Conservation (phyloP, 1,140 invertebrate genomes). For the Streblospio benedicti region DNA sequence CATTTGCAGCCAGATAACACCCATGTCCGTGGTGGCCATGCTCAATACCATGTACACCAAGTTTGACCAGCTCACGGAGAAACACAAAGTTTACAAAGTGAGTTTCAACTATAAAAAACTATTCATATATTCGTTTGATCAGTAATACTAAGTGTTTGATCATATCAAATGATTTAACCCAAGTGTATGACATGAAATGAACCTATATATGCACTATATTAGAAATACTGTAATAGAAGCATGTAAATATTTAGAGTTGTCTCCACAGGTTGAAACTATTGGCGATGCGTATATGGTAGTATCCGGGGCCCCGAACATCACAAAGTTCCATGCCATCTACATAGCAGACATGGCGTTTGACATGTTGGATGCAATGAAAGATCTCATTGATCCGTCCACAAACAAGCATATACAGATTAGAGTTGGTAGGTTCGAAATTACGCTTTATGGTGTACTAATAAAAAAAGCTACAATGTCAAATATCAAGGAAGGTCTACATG, state of each 20-base stretch:
- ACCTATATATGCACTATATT: too few relatives aligned
- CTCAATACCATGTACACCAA: constrained; percentile 60
- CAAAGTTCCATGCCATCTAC: constrained; percentile 27
- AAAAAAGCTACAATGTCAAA: too few relatives aligned
- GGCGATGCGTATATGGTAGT: constrained; percentile 32
- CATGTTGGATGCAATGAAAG: constrained; percentile 79
- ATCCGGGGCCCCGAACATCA: constrained; percentile 57
- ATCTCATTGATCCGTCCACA: constrained; percentile 81
- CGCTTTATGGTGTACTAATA: too few relatives aligned
- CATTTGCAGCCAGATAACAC: constrained; percentile 86
- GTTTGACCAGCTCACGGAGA: constrained; percentile 68
- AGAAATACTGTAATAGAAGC: too few relatives aligned
- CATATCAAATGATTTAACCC: too few relatives aligned
- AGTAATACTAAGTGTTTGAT: too few relatives aligned
- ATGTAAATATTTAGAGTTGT: too few relatives aligned
- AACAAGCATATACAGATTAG: constrained; percentile 77
- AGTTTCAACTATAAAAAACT: too few relatives aligned
- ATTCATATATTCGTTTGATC: too few relatives aligned
- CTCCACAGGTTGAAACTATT: constrained; percentile 33
- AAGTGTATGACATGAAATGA: too few relatives aligned
- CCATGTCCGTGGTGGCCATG: constrained; percentile 94
- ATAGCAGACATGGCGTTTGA: constrained; percentile 22
- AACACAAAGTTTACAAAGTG: constrained; percentile 90
- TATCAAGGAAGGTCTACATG: too few relatives aligned
- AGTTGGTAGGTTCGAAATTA: constrained; percentile 57